Percentiles rank a stretch among this genome's conserved stretches.
Evolutionary conservation across 1,140 invertebrate species (phyloP).

Genomic region (Drosophila kohkoa): DNA sequence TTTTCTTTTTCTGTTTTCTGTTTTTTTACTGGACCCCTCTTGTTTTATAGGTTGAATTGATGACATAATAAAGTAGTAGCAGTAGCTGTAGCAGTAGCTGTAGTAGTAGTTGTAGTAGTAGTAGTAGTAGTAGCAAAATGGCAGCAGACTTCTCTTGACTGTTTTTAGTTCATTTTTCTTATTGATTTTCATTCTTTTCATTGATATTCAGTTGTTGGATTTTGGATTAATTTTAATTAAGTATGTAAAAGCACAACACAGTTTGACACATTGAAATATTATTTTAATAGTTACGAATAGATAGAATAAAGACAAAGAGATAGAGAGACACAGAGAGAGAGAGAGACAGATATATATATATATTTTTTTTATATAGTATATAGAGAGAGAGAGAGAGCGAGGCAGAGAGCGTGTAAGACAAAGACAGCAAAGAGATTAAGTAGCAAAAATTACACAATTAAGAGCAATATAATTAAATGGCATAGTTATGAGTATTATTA

Average conservation of each 20-base stretch:
- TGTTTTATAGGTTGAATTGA: constrained; percentile 66
- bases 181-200: constrained; percentile 17
- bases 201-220: constrained; percentile 57
- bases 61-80: constrained; percentile 32
- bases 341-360: constrained; percentile 17
- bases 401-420: constrained; percentile 57
- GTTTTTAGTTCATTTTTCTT: constrained; percentile 37
- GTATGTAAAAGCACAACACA: constrained; percentile 78
- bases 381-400: constrained; percentile 33
- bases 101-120: constrained; percentile 11
- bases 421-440: constrained; percentile 48
- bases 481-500: constrained; percentile 20
- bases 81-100: constrained; percentile 3
- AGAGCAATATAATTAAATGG: constrained; percentile 26
- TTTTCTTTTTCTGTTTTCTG: constrained; percentile 24
- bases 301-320: constrained; percentile 38
- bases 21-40: constrained; percentile 74
- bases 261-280: constrained; percentile 76
- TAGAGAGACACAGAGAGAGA: constrained; percentile 32
- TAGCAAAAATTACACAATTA: constrained; percentile 65
- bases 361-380: constrained; percentile 42
- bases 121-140: constrained; percentile 22
- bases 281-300: constrained; percentile 52
- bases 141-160: constrained; percentile 41
- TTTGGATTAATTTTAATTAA: constrained; percentile 54